phyloP scores from a whole-genome alignment of 2,888 invertebrate genomes.

The Pyrochroa serraticornis region DNA sequence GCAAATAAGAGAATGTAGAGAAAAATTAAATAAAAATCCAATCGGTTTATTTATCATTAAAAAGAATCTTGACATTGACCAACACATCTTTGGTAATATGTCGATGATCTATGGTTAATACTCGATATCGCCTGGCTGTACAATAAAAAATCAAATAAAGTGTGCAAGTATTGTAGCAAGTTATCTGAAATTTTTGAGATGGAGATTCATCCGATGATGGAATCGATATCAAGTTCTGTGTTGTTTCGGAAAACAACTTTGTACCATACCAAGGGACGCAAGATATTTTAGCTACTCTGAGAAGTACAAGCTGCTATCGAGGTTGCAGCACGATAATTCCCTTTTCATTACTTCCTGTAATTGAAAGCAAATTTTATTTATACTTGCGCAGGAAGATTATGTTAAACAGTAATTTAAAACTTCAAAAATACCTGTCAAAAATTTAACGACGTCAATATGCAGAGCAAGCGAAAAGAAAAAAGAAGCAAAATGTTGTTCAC shows the following conservation, averaged over 20 bases:
- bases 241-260: conserved; percentile 97
- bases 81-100: conserved; percentile 99
- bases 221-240: conserved; percentile 93
- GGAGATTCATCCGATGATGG: conserved; percentile 99
- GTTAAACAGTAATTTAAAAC: too few relatives aligned
- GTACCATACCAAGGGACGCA: conserved; percentile 97
- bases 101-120: conserved; percentile 99
- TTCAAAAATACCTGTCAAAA: too few relatives aligned
- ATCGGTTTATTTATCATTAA: conserved; percentile 98
- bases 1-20: too few relatives aligned
- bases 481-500: too few relatives aligned
- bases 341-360: too few relatives aligned
- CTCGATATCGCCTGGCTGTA: conserved; percentile 99
- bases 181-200: conserved; percentile 97
- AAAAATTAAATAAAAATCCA: too few relatives aligned
- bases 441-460: too few relatives aligned
- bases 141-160: conserved; percentile 96
- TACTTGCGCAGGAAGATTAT: too few relatives aligned
- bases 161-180: conserved; percentile 98
- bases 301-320: too few relatives aligned
- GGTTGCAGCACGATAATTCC: too few relatives aligned
- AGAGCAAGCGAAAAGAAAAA: too few relatives aligned
- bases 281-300: conserved; percentile 98
- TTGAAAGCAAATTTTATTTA: too few relatives aligned
- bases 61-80: conserved; percentile 90